These are phyloP conservation scores for Panzeria rudis DNA, from an alignment of 2,888 invertebrate genomes.

Conservation along the genomic window DNA sequence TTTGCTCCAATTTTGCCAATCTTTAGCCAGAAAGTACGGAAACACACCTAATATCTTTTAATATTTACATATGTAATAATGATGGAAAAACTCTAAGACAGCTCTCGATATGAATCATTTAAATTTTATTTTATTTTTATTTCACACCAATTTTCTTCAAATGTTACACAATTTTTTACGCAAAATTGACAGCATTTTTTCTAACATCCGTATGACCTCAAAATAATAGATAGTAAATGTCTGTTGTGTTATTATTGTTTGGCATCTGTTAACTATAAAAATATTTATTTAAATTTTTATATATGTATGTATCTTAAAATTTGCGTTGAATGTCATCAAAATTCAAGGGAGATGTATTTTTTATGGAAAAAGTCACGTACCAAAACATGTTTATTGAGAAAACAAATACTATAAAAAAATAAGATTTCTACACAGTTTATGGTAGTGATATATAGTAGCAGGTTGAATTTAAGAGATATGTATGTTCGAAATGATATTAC, in stretches of 20 bases:
- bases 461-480: constrained; percentile 45
- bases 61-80: background rate
- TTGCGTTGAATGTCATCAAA: constrained; percentile 28
- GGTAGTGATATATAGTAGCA: constrained; percentile 44
- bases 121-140: constrained; percentile 33
- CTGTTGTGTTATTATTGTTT: constrained; percentile 13
- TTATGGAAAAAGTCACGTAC: constrained; percentile 70
- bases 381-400: constrained; percentile 46
- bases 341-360: constrained; percentile 30
- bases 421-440: background rate
- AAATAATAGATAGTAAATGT: background rate
- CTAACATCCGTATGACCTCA: constrained; percentile 32
- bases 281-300: constrained; percentile 61
- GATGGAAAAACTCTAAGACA: background rate
- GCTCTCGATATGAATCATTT: constrained; percentile 7
- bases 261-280: constrained; percentile 69
- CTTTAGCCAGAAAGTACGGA: too few relatives aligned
- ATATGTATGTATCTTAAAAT: background rate
- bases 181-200: constrained; percentile 32
- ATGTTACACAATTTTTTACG: constrained; percentile 34
- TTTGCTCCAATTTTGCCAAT: too few relatives aligned
- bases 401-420: constrained; percentile 12
- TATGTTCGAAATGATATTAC: constrained; percentile 13
- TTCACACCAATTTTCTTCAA: constrained; percentile 5
- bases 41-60: too few relatives aligned